Evolutionary conservation across 2,113 vertebrate genomes (phyloP).

Genomic region (Globicephala melas): DNA sequence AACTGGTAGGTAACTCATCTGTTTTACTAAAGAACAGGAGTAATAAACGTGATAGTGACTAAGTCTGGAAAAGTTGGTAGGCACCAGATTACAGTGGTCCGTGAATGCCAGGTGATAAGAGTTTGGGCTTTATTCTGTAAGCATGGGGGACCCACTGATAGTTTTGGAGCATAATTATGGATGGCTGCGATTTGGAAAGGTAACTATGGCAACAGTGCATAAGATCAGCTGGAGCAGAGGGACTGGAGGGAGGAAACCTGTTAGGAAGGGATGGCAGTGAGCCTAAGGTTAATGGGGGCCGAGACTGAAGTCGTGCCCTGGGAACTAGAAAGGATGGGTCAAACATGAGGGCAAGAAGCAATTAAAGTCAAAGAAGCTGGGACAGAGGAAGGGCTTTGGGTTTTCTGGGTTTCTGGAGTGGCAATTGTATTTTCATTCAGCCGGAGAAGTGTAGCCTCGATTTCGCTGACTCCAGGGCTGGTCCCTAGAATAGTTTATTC

Average conservation of each 20-base stretch:
- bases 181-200: conserved; percentile 15
- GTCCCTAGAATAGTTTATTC: conserved; percentile 66
- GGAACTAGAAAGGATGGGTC: not conserved
- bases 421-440: conserved; percentile 57
- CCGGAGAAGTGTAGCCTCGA: not conserved
- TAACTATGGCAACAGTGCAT: conserved; percentile 40
- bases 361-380: not conserved
- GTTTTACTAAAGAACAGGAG: not conserved
- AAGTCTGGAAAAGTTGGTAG: not conserved
- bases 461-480: conserved; percentile 62
- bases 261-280: not conserved
- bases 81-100: not conserved
- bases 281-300: not conserved
- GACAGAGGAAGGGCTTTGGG: not conserved
- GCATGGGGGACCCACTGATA: conserved; percentile 25
- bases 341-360: not conserved
- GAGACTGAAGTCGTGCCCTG: not conserved
- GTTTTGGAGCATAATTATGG: conserved; percentile 51
- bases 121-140: conserved; percentile 6
- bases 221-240: not conserved
- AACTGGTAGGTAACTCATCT: not conserved
- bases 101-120: not conserved
- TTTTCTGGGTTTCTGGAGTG: conserved; percentile 2
- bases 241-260: not conserved
- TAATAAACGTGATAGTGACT: not conserved